phyloP scores from a whole-genome alignment of 2,888 invertebrate genomes.

The Tinea semifulvella region DNA sequence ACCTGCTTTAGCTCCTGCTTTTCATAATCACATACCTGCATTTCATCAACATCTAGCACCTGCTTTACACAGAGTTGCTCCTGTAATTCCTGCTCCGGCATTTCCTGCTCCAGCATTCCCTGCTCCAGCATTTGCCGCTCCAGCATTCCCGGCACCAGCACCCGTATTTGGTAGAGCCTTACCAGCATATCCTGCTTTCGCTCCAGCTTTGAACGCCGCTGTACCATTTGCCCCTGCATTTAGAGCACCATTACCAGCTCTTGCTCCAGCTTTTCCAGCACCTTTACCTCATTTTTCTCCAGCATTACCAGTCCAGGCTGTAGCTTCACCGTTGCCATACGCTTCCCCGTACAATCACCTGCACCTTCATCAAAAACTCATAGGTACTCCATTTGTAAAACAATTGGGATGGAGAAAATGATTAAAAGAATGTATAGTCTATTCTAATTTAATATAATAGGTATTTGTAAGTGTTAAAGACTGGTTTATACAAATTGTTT shows the following conservation, averaged over 20 bases:
- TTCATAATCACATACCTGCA: conserved; percentile 18
- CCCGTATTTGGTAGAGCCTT: conserved; percentile 23
- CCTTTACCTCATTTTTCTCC: conserved; percentile 24
- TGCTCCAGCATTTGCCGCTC: conserved; percentile 20
- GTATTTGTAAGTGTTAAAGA: not conserved
- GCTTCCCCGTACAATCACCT: conserved; percentile 49
- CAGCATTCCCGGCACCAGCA: conserved; percentile 20
- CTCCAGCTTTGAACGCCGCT: conserved; percentile 25
- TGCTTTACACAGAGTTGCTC: conserved; percentile 24
- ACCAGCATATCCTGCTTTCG: conserved; percentile 24
- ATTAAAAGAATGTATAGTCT: not conserved
- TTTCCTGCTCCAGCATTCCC: not conserved
- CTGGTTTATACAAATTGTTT: conserved; percentile 8
- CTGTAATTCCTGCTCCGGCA: conserved; percentile 19
- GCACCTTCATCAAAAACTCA: conserved; percentile 40
- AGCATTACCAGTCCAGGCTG: conserved; percentile 17
- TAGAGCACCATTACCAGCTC: conserved; percentile 26
- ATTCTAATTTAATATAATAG: conserved; percentile 2
- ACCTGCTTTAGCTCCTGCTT: conserved; percentile 27
- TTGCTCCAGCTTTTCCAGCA: conserved; percentile 21
- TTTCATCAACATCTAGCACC: conserved; percentile 21
- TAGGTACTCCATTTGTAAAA: conserved; percentile 30
- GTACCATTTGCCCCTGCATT: conserved; percentile 25
- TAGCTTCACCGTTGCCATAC: conserved; percentile 25
- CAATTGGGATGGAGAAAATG: conserved; percentile 37